phyloP scores from a whole-genome alignment of 2,888 invertebrate species.

The Nymphalis c-album region DNA sequence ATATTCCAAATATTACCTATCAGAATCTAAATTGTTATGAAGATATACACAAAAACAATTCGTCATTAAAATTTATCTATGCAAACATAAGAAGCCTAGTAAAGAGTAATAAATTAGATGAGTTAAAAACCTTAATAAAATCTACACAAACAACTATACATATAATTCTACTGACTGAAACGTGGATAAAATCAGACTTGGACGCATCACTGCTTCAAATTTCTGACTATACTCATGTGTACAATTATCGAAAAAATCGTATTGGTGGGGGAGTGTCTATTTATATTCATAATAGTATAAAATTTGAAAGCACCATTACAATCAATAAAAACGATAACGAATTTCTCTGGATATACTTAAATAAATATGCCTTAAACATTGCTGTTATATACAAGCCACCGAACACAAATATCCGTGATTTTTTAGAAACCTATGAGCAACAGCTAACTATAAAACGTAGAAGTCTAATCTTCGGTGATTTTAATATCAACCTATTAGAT shows the following conservation, averaged over 20 bases:
- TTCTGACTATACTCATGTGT: conserved; percentile 38
- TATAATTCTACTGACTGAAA: conserved; percentile 39
- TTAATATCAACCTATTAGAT: not conserved
- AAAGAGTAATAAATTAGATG: conserved; percentile 38
- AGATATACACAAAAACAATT: too few species aligned
- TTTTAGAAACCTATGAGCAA: conserved; percentile 29
- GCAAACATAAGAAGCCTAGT: conserved; percentile 39
- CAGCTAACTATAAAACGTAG: conserved; percentile 29
- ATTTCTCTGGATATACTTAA: conserved; percentile 40
- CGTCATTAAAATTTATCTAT: conserved; percentile 36
- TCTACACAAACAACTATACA: conserved; percentile 28
- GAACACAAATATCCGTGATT: conserved; percentile 33
- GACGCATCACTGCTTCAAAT: conserved; percentile 29
- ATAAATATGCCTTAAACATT: conserved; percentile 34
- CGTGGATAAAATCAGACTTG: conserved; percentile 36
- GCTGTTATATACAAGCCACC: conserved; percentile 40
- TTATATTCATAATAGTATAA: conserved; percentile 39
- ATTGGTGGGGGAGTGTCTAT: conserved; percentile 42
- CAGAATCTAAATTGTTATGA: too few species aligned
- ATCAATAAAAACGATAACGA: conserved; percentile 36
- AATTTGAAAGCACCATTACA: conserved; percentile 31
- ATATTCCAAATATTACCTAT: too few species aligned
- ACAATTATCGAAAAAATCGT: conserved; percentile 35
- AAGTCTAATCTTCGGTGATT: not conserved
- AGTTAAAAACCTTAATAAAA: conserved; percentile 36